Conservation (phyloP, 2,113 vertebrate species). For the Bubo scandiacus region DNA sequence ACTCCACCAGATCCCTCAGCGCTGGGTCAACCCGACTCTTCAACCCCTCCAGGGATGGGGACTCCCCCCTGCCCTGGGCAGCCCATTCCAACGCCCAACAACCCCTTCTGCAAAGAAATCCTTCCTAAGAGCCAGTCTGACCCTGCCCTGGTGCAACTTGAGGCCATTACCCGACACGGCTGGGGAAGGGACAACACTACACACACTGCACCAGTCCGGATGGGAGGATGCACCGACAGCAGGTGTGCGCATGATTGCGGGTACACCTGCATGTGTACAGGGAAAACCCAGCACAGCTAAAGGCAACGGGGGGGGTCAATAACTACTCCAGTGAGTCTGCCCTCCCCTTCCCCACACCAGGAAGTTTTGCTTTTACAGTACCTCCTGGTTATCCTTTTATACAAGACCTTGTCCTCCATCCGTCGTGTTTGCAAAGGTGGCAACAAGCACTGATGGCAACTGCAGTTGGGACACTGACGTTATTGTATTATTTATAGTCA, state of each 20-base stretch:
- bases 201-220: accelerated
- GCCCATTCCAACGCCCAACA: too few relatives aligned
- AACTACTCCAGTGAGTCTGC: background rate
- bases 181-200: background rate
- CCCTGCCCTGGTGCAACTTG: too few relatives aligned
- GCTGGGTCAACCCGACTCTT: too few relatives aligned
- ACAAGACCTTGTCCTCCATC: background rate
- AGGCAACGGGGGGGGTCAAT: background rate
- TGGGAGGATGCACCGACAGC: accelerated
- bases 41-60: too few relatives aligned
- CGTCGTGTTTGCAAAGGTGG: accelerated
- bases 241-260: too few relatives aligned
- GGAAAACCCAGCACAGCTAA: background rate
- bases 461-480: too few relatives aligned
- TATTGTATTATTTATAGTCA: background rate
- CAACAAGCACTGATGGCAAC: background rate
- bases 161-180: background rate
- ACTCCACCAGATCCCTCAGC: too few relatives aligned
- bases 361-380: background rate
- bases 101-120: too few relatives aligned
- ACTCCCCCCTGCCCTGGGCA: too few relatives aligned
- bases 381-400: background rate
- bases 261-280: accelerated
- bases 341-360: background rate
- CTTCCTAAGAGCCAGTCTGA: too few relatives aligned